Evolutionary conservation across 2,113 vertebrate species (phyloP).

Genomic region (Tiliqua scincoides): DNA sequence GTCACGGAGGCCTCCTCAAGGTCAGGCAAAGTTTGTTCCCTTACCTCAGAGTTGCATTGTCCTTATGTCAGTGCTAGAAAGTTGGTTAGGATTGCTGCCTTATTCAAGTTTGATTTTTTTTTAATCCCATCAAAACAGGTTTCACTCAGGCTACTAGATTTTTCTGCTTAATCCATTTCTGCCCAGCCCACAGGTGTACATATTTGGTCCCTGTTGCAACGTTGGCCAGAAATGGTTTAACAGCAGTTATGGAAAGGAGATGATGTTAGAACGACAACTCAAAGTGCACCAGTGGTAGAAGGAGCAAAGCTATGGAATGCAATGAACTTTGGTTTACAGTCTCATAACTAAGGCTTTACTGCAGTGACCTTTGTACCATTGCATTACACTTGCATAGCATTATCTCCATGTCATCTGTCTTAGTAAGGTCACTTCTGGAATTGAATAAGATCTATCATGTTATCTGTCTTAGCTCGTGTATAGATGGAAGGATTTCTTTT

Average conservation of each 20-base stretch:
- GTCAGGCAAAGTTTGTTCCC: too few relatives aligned
- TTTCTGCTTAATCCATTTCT: neutral
- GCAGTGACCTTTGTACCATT: neutral
- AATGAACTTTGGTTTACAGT: neutral
- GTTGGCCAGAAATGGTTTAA: too few relatives aligned
- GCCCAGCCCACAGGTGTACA: too few relatives aligned
- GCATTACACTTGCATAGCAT: neutral
- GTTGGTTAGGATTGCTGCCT: too few relatives aligned
- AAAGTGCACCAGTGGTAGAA: neutral
- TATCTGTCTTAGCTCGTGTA: neutral
- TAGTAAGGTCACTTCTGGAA: neutral
- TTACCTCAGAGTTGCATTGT: too few relatives aligned
- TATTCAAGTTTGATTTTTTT: neutral
- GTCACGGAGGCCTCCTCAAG: too few relatives aligned
- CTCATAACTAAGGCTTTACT: neutral
- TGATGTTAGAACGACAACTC: neutral
- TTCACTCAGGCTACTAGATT: neutral
- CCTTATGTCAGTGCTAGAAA: too few relatives aligned
- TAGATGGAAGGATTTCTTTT: slow-evolving; percentile 5
- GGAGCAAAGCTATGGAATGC: neutral
- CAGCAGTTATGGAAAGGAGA: neutral
- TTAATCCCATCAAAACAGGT: neutral
- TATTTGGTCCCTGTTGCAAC: too few relatives aligned
- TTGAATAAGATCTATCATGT: neutral
- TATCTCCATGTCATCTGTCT: neutral